A percentile compares a stretch with the other conserved stretches of the same genome.
Evolutionary conservation across 2,113 vertebrate species (phyloP).

Genomic region (Aptenodytes patagonicus): DNA sequence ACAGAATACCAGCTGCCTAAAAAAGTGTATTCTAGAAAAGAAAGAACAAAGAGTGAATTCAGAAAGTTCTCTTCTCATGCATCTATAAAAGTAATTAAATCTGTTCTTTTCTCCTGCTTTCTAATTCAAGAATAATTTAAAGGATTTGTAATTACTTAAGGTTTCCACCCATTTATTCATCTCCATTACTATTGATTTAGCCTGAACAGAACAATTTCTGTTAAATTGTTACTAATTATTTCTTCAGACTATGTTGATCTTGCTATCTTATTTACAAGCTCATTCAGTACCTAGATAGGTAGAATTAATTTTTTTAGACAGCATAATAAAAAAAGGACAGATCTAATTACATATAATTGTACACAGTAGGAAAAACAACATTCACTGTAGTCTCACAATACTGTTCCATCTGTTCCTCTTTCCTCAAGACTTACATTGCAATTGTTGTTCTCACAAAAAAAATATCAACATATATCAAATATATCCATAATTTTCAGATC

Average conservation of each 20-base stretch:
- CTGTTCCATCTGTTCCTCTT: conserved; percentile 27
- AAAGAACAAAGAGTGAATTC: neutral
- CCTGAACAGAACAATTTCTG: conserved; percentile 30
- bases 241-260: conserved; percentile 42
- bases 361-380: conserved; percentile 42
- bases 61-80: conserved; percentile 11
- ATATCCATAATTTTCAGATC: conserved; percentile 15
- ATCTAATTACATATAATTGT: conserved; percentile 60
- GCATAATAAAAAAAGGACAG: conserved; percentile 44
- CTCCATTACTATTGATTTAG: conserved; percentile 45
- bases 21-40: neutral
- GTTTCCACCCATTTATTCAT: conserved; percentile 36
- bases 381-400: conserved; percentile 20
- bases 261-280: conserved; percentile 28
- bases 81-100: conserved; percentile 39
- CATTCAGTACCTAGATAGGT: conserved; percentile 20
- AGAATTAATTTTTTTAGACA: conserved; percentile 59
- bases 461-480: too few species aligned
- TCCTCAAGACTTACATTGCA: neutral
- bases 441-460: conserved; percentile 28
- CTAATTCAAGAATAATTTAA: conserved; percentile 58
- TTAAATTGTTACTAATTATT: conserved; percentile 61
- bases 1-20: neutral
- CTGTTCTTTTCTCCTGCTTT: conserved; percentile 7
- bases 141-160: conserved; percentile 51